A percentile compares a stretch with the other conserved stretches of the same genome.
These are phyloP conservation scores for Amphiduros pacificus DNA, from an alignment of 2,888 invertebrate species.

Conservation along the genomic window DNA sequence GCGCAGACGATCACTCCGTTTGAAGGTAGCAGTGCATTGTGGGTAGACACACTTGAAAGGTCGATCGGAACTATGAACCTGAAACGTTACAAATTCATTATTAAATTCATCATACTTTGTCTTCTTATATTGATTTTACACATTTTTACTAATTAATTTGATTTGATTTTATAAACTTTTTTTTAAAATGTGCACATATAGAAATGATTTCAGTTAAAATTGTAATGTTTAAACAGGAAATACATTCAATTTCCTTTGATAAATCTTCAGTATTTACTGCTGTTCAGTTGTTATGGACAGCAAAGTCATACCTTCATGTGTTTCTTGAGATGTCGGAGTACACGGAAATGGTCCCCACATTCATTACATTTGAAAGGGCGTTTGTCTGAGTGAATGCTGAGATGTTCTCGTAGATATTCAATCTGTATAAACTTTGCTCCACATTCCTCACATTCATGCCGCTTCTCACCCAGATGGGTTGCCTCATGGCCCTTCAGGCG, in stretches of 20 bases:
- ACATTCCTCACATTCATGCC: constrained; percentile 1
- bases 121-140: too few relatives aligned
- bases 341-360: not conserved
- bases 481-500: constrained; percentile 4
- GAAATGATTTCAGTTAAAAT: not conserved
- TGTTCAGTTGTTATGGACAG: too few relatives aligned
- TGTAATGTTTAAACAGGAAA: not conserved
- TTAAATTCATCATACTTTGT: too few relatives aligned
- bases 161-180: too few relatives aligned
- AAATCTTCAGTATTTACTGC: too few relatives aligned
- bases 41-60: not conserved
- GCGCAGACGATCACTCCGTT: not conserved
- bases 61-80: too few relatives aligned
- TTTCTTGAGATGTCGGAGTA: constrained; percentile 2
- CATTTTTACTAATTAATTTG: too few relatives aligned
- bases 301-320: not conserved
- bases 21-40: not conserved
- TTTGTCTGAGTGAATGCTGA: not conserved
- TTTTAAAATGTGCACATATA: not conserved
- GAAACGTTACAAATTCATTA: not conserved
- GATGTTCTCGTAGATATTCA: constrained; percentile 11
- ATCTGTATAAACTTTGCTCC: constrained; percentile 7
- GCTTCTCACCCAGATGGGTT: not conserved
- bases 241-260: not conserved
- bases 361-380: not conserved